Conservation (phyloP, 1,140 invertebrate genomes). For the Brachionus plicatilis region DNA sequence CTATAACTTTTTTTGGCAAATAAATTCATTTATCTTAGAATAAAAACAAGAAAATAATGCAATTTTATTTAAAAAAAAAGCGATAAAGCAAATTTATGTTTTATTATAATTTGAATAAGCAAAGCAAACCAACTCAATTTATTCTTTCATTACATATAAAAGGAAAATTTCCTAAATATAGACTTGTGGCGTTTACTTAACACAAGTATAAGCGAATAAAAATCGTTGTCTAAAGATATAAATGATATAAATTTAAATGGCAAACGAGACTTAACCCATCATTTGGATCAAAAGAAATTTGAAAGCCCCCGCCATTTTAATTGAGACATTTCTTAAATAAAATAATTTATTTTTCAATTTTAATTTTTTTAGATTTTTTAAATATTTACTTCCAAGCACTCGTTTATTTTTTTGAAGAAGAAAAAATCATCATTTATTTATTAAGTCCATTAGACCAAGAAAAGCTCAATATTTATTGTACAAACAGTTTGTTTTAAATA, state of each 20-base stretch:
- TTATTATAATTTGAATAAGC: neutral
- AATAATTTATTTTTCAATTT: neutral
- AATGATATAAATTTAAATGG: neutral
- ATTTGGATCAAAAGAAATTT: neutral
- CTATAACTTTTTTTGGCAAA: neutral
- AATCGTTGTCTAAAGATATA: neutral
- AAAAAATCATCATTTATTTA: neutral
- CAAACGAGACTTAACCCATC: neutral
- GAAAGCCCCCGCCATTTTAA: neutral
- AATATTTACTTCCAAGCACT: neutral
- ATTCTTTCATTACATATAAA: neutral
- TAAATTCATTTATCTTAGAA: neutral
- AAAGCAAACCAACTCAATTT: neutral
- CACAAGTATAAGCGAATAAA: neutral
- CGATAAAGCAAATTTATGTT: neutral
- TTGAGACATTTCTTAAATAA: neutral
- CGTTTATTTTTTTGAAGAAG: neutral
- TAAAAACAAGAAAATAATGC: neutral
- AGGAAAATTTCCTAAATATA: neutral
- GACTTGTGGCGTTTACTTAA: neutral
- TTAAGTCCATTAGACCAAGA: neutral
- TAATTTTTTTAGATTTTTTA: neutral
- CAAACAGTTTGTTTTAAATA: neutral
- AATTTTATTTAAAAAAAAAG: neutral
- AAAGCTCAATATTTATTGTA: neutral